Evolutionary conservation across 2,797 vertebrate genomes (phyloP).

Genomic region (Sebastes minor): DNA sequence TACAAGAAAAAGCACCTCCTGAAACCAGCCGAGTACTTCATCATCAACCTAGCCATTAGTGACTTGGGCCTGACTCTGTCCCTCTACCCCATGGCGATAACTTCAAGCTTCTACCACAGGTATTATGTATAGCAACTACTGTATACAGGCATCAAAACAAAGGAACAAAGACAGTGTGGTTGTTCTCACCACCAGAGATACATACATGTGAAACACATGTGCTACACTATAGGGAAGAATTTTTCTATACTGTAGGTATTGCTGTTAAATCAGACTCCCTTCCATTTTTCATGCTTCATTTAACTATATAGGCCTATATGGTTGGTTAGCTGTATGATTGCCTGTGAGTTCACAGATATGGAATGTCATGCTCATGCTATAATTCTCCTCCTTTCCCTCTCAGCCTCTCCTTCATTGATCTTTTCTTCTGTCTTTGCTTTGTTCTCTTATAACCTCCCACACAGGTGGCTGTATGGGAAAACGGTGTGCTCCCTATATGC

Average conservation of each 20-base stretch:
- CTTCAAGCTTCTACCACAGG: constrained; percentile 87
- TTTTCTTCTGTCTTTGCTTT: constrained; percentile 5
- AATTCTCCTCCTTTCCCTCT: constrained; percentile 1
- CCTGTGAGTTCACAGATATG: constrained; percentile 8
- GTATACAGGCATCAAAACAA: background rate
- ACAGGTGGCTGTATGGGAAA: constrained; percentile 81
- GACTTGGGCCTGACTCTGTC: constrained; percentile 86
- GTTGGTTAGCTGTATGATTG: constrained; percentile 18
- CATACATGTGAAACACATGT: background rate
- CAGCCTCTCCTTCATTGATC: constrained; percentile 37
- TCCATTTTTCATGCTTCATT: constrained; percentile 18
- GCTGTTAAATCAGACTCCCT: background rate
- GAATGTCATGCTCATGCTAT: background rate
- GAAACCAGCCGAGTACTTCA: constrained; percentile 86
- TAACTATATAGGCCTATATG: background rate
- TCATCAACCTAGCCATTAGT: constrained; percentile 86
- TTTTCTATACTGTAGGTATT: background rate
- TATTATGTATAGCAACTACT: constrained; percentile 41
- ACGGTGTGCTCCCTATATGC: constrained; percentile 78
- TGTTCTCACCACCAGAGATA: background rate
- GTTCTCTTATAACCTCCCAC: constrained; percentile 24
- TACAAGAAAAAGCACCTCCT: constrained; percentile 84
- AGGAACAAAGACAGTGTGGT: background rate
- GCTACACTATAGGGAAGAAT: background rate
- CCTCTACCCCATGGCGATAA: constrained; percentile 85